phyloP scores from a whole-genome alignment of 2,797 vertebrate species.

The Neostethus bicornis region DNA sequence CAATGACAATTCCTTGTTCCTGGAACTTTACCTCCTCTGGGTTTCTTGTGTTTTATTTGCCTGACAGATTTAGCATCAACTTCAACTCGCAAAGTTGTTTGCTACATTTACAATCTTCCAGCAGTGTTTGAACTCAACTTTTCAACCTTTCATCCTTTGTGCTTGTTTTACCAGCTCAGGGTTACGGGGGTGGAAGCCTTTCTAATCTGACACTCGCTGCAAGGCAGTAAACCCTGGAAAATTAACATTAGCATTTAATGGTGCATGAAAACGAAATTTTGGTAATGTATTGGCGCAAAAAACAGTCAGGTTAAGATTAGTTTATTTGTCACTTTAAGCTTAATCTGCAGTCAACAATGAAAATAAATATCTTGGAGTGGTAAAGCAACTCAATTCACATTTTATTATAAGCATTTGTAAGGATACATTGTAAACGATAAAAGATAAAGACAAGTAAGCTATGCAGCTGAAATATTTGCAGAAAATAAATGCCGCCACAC shows the following conservation, averaged over 20 bases:
- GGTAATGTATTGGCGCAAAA: conserved; percentile 19
- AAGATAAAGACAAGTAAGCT: neutral
- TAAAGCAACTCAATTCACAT: neutral
- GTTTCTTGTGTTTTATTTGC: neutral
- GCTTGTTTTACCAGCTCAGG: neutral
- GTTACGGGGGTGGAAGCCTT: neutral
- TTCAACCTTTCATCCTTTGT: neutral
- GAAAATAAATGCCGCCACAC: neutral
- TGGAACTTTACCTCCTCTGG: neutral
- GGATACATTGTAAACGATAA: too few relatives aligned
- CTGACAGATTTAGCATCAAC: neutral
- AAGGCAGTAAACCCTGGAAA: conserved; percentile 1
- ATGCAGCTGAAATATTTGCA: neutral
- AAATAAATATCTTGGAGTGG: neutral
- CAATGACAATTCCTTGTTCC: neutral
- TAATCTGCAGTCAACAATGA: neutral
- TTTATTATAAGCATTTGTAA: neutral
- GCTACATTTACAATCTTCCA: neutral
- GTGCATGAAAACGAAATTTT: conserved; percentile 24
- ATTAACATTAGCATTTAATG: conserved; percentile 23
- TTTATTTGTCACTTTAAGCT: neutral
- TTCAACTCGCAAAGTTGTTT: neutral
- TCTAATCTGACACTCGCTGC: conserved; percentile 11
- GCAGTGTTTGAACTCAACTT: neutral
- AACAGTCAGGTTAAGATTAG: neutral